A percentile compares a stretch with the other conserved stretches of the same genome.
Evolutionary conservation across 2,797 vertebrate genomes (phyloP).

Genomic region (Peromyscus aztecus): DNA sequence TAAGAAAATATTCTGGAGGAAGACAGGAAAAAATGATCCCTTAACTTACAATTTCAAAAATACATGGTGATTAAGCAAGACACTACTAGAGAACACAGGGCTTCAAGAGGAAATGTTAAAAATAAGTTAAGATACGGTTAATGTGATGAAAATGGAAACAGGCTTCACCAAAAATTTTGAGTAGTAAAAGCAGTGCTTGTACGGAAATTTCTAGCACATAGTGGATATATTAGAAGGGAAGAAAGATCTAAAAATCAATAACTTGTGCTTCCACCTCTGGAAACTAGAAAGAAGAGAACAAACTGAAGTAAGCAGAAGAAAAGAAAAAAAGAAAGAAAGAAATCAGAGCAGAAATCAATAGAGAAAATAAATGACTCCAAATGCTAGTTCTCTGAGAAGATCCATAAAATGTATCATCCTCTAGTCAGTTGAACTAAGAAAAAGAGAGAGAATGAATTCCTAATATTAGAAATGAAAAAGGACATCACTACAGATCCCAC

Average conservation of each 20-base stretch:
- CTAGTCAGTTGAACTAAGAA: not conserved
- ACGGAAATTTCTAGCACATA: not conserved
- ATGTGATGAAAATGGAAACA: not conserved
- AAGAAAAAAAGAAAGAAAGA: not conserved
- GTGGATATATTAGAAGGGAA: not conserved
- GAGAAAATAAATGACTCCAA: not conserved
- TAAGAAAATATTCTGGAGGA: not conserved
- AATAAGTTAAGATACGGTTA: not conserved
- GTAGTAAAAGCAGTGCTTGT: not conserved
- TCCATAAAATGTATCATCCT: not conserved
- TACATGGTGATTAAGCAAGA: not conserved
- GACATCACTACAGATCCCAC: conserved; percentile 21
- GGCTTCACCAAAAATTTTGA: not conserved
- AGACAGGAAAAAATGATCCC: not conserved
- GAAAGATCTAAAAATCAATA: not conserved
- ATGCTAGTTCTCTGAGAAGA: not conserved
- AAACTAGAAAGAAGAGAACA: not conserved
- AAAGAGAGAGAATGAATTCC: not conserved
- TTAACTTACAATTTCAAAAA: not conserved
- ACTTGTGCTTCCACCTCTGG: not conserved
- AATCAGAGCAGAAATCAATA: not conserved
- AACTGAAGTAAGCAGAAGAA: not conserved
- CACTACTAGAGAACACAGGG: not conserved
- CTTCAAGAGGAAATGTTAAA: not conserved
- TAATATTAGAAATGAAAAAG: not conserved